Evolutionary conservation across 2,888 invertebrate species (phyloP), one percentile per base, ranked within the genome.

Genomic region (Adineta ricciae): DNA sequence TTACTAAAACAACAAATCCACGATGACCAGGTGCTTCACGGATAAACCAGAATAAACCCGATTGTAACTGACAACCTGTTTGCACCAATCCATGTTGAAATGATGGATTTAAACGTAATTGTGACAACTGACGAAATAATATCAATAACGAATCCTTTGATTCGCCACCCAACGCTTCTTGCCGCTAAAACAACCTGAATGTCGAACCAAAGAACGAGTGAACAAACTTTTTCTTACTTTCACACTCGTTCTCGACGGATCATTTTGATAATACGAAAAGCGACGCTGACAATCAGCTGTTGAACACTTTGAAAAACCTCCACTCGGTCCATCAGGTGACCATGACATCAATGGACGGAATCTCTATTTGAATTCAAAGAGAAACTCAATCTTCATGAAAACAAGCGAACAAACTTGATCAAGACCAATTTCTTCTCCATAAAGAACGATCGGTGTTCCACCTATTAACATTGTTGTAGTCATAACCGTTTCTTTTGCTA

Each of bases 401-500:
- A 50, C 19, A 8, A 9, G 16, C 4, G 7, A 32, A 32, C 64
- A 19, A 32, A 64, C 64, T 32, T 64, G 64, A 36, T 64, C 91
- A 94, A 95, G 94, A 16, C 94, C 95, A 84, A 95, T 93, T 92
- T 96, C 96, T 90, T 95, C 95, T 0, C 95, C 96, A 88, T 95
- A 94, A 89, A 96, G 96, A 0, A 95, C 94, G 16, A 96, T 93
- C 0, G 95, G 94, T 8, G 94, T 93, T 82, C 96, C 96, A 2
- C 95, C 96, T 84, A 96, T 91, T 32, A 95, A 89, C 89, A 95
- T 91, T 1, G 36, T 24, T 24, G 72, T n/a, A 88, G 88, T 64
- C 7, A 64, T 19, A 27, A 64, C 86, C 88, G 88, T 64, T 89
- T 84, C 32, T 88, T 87, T 19, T 87, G 88, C 19, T 88, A 87